These are phyloP conservation scores for Barbus barbus DNA, from an alignment of 2,113 vertebrate species.

Conservation along the genomic window DNA sequence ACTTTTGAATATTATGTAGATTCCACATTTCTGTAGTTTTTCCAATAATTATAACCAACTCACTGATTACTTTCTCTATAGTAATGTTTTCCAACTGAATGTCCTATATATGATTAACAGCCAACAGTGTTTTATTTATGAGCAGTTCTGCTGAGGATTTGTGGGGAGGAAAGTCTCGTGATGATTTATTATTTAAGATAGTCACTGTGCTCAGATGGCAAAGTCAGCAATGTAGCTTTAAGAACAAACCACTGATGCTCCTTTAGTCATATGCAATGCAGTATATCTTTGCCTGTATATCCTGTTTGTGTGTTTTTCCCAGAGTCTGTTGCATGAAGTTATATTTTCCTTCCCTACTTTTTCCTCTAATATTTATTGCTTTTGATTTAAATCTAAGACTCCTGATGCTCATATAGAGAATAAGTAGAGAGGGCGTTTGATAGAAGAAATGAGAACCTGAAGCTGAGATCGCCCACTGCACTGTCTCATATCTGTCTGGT, in stretches of 20 bases:
- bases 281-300: conserved; percentile 10
- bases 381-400: neutral
- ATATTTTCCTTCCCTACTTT: neutral
- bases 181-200: conserved; percentile 3
- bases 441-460: neutral
- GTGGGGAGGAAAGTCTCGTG: neutral
- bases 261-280: conserved; percentile 14
- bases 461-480: neutral
- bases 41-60: neutral
- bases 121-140: neutral
- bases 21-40: neutral
- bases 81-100: neutral
- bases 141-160: neutral
- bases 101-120: neutral
- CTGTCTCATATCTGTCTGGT: neutral
- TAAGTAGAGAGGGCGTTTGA: neutral
- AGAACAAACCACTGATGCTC: conserved; percentile 20
- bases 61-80: neutral
- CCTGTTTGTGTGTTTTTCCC: neutral
- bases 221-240: conserved; percentile 10
- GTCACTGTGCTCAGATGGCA: neutral
- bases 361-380: too few species aligned
- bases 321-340: neutral
- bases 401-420: neutral
- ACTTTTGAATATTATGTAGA: neutral